Base-by-base conservation (phyloP, 2,888 invertebrate genomes). In the Ashinkailepas kermadecensis region DNA sequence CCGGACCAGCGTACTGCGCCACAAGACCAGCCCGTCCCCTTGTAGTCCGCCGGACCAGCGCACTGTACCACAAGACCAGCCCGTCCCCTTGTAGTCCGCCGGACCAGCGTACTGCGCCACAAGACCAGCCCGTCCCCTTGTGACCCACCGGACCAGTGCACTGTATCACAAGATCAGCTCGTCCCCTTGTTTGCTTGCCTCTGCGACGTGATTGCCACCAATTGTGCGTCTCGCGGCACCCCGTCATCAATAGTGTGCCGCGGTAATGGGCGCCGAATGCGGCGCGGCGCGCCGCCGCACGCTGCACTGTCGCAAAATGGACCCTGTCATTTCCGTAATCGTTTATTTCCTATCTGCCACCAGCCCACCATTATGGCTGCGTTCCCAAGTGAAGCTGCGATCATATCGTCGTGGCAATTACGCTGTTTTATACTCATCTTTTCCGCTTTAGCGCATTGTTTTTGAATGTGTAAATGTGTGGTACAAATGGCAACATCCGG, bases 401-500 rank as follows among this genome's bases (percentile, higher is more conserved):
- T 67, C 25, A 8, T 67, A 67, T 67, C 67, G 67, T 67, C 67
- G 39, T 67, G 67, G 67, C 39, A 67, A 67, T 67, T 67, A 67
- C 23, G 13, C 67, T 67, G 67, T 39, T 67, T 25, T 67, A 67
- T 67, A 15, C 39, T 13, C 67, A 25, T 67, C 67, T 67, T 67
- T 67, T 67, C 67, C 67, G 39, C 39, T 67, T 67, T 67, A 13
- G 67, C 67, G 67, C 67, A 67, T 67, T 67, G 67, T 67, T 67
- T 67, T 67, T 67, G 3, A 9, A 67, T 67, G 67, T 67, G 67
- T 67, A 67, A 67, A 67, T 67, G 67, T 39, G 67, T 23, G 67
- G 67, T 13, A 67, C 67, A 67, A 67, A 67, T 67, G 67, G 67
- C 39, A 67, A 67, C 67, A 67, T 67, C 67, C 67, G 67, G 13